Evolutionary conservation across 1,140 invertebrate species (phyloP), one percentile per base, ranked within the genome.

Genomic region (Amyelois transitella): DNA sequence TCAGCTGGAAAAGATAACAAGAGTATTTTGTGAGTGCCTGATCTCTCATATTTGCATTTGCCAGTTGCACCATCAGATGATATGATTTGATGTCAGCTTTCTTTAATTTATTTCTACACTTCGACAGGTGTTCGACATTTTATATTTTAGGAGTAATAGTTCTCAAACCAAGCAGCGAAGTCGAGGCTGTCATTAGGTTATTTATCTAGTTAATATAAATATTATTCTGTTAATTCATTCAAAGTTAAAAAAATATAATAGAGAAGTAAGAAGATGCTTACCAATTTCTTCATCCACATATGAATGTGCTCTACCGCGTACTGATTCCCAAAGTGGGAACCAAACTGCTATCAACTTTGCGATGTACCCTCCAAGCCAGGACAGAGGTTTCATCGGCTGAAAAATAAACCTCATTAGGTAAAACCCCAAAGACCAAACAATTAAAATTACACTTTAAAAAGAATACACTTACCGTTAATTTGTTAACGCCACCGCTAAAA

Each of bases 401-500:
- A 77, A 81, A 61, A 47, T 53, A 64, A 51, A 57, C 12, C 18
- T n/a, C n/a, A n/a, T n/a, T n/a, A n/a, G n/a, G n/a, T n/a, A n/a
- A n/a, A n/a, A n/a, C n/a, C n/a, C n/a, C n/a, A n/a, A n/a, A n/a
- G n/a, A n/a, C n/a, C n/a, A n/a, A n/a, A n/a, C n/a, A n/a, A n/a
- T n/a, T n/a, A n/a, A 24, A 24, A 5, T 24, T 5, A 24, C 22
- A 24, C 47, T 24, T n/a, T 10, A 21, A 58, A 51, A 52, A 20
- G 8, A 18, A 56, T 24, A 17, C 5, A 6, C 62, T 74, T 77
- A 88, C 78, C 10, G 81, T 75, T n/a, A 90, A 51, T 50, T 79
- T 88, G 70, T 65, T 88, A 21, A 81, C 78, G 49, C 88, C 91
- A 10, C 91, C 92, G 45, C 92, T 95, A 62, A 92, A 92, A 6